Percentiles rank a stretch among this genome's conserved stretches.
These are phyloP conservation scores for Babylonia areolata DNA, from an alignment of 1,140 invertebrate genomes.

Conservation along the genomic window DNA sequence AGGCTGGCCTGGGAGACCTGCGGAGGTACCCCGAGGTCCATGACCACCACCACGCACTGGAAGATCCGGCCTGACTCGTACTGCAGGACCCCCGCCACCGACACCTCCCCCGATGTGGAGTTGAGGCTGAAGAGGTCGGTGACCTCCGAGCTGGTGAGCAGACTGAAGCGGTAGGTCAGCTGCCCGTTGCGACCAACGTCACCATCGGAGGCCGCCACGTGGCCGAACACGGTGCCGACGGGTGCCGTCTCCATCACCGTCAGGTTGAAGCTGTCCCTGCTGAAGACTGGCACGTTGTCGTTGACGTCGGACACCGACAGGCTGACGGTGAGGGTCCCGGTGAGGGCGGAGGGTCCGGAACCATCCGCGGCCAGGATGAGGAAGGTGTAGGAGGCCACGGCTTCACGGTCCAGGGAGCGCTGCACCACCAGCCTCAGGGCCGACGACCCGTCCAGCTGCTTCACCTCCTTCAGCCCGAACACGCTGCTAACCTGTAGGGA, in stretches of 20 bases:
- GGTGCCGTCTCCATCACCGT: constrained; percentile 83
- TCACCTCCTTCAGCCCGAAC: constrained; percentile 57
- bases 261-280: constrained; percentile 73
- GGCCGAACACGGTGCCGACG: constrained; percentile 52
- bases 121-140: constrained; percentile 84
- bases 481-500: constrained; percentile 85
- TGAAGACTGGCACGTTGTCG: constrained; percentile 91
- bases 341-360: constrained; percentile 86
- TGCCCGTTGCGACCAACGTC: constrained; percentile 67
- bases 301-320: constrained; percentile 85
- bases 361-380: constrained; percentile 91
- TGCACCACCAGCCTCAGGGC: constrained; percentile 57
- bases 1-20: constrained; percentile 26
- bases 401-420: constrained; percentile 86
- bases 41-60: constrained; percentile 47
- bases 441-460: constrained; percentile 59
- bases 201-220: constrained; percentile 60
- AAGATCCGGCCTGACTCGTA: constrained; percentile 42
- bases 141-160: constrained; percentile 50
- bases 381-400: constrained; percentile 90
- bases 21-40: constrained; percentile 27
- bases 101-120: constrained; percentile 88
- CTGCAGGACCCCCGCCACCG: constrained; percentile 76
- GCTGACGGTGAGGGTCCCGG: constrained; percentile 64
- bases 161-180: constrained; percentile 62